Evolutionary conservation across 2,888 invertebrate genomes (phyloP).

Genomic region (Cheilosia grossa): DNA sequence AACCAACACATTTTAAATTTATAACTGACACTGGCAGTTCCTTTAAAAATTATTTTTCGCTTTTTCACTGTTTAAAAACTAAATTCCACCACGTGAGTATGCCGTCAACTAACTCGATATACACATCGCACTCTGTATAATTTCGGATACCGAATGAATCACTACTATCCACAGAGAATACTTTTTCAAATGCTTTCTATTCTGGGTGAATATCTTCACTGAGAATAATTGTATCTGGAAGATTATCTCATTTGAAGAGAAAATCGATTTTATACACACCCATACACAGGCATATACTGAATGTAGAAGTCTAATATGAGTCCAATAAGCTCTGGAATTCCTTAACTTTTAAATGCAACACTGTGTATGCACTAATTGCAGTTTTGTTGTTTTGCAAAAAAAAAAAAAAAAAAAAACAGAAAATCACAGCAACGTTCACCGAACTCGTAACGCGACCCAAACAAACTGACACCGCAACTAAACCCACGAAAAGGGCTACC

Average conservation of each 20-base stretch:
- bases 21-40: not conserved
- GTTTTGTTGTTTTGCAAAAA: not conserved
- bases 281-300: not conserved
- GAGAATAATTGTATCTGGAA: slow-evolving; percentile 2
- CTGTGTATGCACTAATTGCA: not conserved
- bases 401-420: not conserved
- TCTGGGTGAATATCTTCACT: not conserved
- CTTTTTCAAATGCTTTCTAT: slow-evolving; percentile 1
- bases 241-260: slow-evolving; percentile 21
- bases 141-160: slow-evolving; percentile 30
- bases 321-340: not conserved
- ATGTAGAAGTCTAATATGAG: not conserved
- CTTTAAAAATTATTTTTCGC: not conserved
- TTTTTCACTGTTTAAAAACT: not conserved
- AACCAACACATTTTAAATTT: not conserved
- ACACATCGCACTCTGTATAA: not conserved
- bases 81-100: slow-evolving; percentile 8
- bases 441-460: slow-evolving; percentile 54
- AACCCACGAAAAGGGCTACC: slow-evolving; percentile 36
- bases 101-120: slow-evolving; percentile 4
- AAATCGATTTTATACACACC: slow-evolving; percentile 30
- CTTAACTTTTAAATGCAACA: not conserved
- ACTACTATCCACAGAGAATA: not conserved
- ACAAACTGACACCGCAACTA: slow-evolving; percentile 61
- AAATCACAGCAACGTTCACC: slow-evolving; percentile 41